These are phyloP conservation scores for Hipparchia semele DNA, from an alignment of 2,888 invertebrate genomes.

Conservation along the genomic window DNA sequence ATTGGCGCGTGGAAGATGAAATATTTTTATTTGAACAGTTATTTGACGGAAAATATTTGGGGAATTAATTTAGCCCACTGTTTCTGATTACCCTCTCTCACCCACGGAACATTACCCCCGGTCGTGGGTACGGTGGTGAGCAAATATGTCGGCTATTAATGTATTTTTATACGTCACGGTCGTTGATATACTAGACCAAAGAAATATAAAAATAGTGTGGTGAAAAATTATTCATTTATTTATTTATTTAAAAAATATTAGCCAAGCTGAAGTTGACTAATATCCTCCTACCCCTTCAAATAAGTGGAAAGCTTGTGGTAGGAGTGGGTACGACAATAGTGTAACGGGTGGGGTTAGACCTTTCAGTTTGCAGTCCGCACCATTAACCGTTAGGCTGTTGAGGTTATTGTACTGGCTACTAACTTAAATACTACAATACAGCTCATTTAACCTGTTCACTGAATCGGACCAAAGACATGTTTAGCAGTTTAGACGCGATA, in stretches of 20 bases:
- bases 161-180: slow-evolving; percentile 47
- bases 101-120: slow-evolving; percentile 18
- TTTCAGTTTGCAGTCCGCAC: too few relatives aligned
- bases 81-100: slow-evolving; percentile 19
- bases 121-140: slow-evolving; percentile 17
- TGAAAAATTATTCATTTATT: not conserved
- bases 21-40: slow-evolving; percentile 10
- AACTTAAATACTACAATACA: too few relatives aligned
- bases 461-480: too few relatives aligned
- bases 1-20: slow-evolving; percentile 3
- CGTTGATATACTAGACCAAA: not conserved
- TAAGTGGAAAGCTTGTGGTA: too few relatives aligned
- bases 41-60: slow-evolving; percentile 18
- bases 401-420: not conserved
- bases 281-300: too few relatives aligned
- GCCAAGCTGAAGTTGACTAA: too few relatives aligned
- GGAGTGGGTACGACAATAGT: too few relatives aligned
- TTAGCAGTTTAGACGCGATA: too few relatives aligned
- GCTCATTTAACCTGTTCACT: too few relatives aligned
- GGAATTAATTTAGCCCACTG: slow-evolving; percentile 16
- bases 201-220: not conserved
- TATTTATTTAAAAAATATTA: too few relatives aligned
- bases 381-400: too few relatives aligned
- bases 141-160: slow-evolving; percentile 53
- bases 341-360: too few relatives aligned